Evolutionary conservation across 2,888 invertebrate genomes (phyloP).

Genomic region (Choreutis nemorana): DNA sequence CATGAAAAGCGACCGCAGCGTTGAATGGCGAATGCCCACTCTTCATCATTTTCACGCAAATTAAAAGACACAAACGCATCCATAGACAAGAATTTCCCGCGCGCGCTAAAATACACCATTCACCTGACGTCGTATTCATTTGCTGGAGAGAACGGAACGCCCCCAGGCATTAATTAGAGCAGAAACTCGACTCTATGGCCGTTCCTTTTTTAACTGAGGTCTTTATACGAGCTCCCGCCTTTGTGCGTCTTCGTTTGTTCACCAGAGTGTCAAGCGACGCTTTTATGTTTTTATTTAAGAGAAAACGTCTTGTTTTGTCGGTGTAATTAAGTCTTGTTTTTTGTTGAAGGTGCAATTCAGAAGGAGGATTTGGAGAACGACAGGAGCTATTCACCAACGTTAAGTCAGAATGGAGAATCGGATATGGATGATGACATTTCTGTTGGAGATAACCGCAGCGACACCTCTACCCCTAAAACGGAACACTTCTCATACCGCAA

Average conservation of each 20-base stretch:
- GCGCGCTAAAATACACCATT: slow-evolving; percentile 56
- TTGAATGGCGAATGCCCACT: slow-evolving; percentile 42
- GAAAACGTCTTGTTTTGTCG: slow-evolving; percentile 1
- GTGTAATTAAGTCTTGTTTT: slow-evolving; percentile 6
- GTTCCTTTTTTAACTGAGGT: slow-evolving; percentile 56
- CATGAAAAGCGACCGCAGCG: slow-evolving; percentile 35
- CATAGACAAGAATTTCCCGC: slow-evolving; percentile 46
- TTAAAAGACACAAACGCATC: slow-evolving; percentile 57
- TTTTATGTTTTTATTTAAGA: slow-evolving; percentile 27
- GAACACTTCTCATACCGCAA: slow-evolving; percentile 17
- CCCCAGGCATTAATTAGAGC: slow-evolving; percentile 66
- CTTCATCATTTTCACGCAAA: slow-evolving; percentile 60
- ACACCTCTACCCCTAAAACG: slow-evolving; percentile 38
- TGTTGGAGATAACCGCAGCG: slow-evolving; percentile 53
- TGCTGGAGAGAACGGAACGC: slow-evolving; percentile 54
- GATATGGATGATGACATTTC: slow-evolving; percentile 52
- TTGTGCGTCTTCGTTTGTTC: slow-evolving; percentile 42
- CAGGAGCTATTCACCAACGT: slow-evolving; percentile 23
- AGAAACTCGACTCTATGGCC: slow-evolving; percentile 52
- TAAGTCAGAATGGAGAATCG: slow-evolving; percentile 35
- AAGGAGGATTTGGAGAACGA: slow-evolving; percentile 23
- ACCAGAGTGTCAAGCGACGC: slow-evolving; percentile 40
- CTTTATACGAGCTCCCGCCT: slow-evolving; percentile 47
- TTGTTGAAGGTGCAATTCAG: slow-evolving; percentile 25
- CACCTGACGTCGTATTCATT: slow-evolving; percentile 51